These are phyloP conservation scores for Brachionus manjavacas DNA, from an alignment of 1,140 invertebrate genomes.

Conservation along the genomic window DNA sequence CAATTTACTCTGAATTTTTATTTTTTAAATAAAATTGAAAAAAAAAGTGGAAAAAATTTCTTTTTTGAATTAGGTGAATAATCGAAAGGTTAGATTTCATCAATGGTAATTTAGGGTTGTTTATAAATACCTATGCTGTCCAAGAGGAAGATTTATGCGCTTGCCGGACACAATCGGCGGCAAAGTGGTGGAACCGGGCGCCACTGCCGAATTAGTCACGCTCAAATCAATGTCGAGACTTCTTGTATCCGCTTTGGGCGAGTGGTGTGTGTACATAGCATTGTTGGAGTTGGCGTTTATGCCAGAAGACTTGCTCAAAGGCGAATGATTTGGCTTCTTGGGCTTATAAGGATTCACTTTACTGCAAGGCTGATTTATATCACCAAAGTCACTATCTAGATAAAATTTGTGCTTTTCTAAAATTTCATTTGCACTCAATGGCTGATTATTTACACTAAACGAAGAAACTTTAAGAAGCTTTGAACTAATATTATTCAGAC, in stretches of 20 bases:
- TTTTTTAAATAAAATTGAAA: neutral
- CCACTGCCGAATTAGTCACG: neutral
- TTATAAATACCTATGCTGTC: conserved; percentile 42
- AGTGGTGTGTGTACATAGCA: neutral
- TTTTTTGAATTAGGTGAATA: neutral
- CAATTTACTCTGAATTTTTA: conserved; percentile 23
- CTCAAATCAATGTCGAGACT: neutral
- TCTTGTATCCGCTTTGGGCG: neutral
- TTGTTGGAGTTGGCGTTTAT: neutral
- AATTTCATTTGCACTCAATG: conserved; percentile 8
- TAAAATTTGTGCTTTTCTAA: conserved; percentile 5
- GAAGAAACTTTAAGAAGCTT: neutral
- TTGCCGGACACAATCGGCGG: conserved; percentile 34
- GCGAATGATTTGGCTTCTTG: neutral
- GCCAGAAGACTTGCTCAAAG: neutral
- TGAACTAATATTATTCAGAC: neutral
- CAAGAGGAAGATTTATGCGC: conserved; percentile 34
- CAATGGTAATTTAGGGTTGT: neutral
- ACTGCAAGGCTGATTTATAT: neutral
- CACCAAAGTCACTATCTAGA: neutral
- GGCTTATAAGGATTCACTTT: neutral
- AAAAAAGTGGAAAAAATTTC: neutral
- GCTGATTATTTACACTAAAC: conserved; percentile 14
- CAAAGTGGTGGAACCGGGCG: neutral
- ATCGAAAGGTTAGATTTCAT: neutral